Evolutionary conservation across 2,797 vertebrate species (phyloP), one percentile per base, ranked within the genome.

Genomic region (Centroberyx gerrardi): DNA sequence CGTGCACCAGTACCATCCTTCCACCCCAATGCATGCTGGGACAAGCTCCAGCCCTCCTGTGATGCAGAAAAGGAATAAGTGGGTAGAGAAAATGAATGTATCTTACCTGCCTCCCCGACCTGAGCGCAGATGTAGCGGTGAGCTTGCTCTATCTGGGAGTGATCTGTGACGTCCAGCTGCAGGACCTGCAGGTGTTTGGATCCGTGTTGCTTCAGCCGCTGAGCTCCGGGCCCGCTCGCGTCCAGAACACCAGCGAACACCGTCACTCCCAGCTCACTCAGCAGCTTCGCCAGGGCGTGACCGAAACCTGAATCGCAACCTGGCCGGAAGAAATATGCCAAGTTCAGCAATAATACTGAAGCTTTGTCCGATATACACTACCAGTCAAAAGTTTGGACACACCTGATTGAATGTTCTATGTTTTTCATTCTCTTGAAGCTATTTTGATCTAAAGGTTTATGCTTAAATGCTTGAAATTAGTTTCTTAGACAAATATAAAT

Each of bases 301-400:
- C 93, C 93, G 3, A 94, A 92, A 0, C 93, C 93, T 0, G 91
- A 85, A 28, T 94, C 93, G 31, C 93, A 93, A 6, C 93, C 93
- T 94, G 6, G 40, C 7, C 40, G 2, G 58, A 6, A 38, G n/a
- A 73, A 4, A 61, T n/a, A 15, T 46, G 0, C 5, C 3, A 4
- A n/a, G 10, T 61, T 42, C n/a, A 55, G 28, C 13, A 55, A 31
- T 3, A 13, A 8, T 15, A 18, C 5, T 0, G 2, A 18, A 7
- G 13, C 3, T 18, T 51, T 38, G 40, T 42, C 3, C 8, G 1
- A 22, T 22, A 22, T 1, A 22, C 22, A 22, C 22, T 22, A 22
- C 22, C 22, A 22, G 22, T 22, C 22, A 22, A 22, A 22, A 22
- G 22, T 22, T 22, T 22, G 22, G 22, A 22, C 22, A 22, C 22